Conservation (phyloP, 2,113 vertebrate species). For the Hydrolagus affinis region DNA sequence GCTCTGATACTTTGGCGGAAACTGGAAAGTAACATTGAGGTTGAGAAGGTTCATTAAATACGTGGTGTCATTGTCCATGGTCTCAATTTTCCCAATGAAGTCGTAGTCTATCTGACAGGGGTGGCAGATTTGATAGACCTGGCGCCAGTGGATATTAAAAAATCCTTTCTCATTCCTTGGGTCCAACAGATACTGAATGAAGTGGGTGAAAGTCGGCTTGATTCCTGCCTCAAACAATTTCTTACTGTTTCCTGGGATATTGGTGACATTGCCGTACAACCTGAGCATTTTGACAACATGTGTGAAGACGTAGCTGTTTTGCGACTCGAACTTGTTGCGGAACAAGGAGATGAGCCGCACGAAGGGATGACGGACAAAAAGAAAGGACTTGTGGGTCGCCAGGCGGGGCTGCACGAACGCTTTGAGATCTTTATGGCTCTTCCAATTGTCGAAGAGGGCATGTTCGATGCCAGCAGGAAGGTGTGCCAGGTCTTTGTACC, state of each 20-base stretch:
- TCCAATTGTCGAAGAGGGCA: slow-evolving; percentile 93
- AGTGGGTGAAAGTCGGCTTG: slow-evolving; percentile 76
- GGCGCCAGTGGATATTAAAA: slow-evolving; percentile 72
- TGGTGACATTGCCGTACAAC: slow-evolving; percentile 69
- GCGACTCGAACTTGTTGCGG: slow-evolving; percentile 85
- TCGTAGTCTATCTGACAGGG: slow-evolving; percentile 96
- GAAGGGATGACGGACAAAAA: slow-evolving; percentile 89
- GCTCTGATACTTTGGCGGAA: slow-evolving; percentile 78
- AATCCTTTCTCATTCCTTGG: slow-evolving; percentile 64
- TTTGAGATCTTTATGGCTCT: slow-evolving; percentile 90
- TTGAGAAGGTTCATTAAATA: slow-evolving; percentile 76
- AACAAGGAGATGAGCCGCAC: slow-evolving; percentile 93
- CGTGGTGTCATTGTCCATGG: slow-evolving; percentile 75
- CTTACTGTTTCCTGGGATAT: slow-evolving; percentile 66
- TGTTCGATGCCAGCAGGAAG: slow-evolving; percentile 86
- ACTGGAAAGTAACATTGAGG: slow-evolving; percentile 76
- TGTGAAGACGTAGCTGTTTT: slow-evolving; percentile 84
- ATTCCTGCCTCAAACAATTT: slow-evolving; percentile 73
- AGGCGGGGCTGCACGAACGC: slow-evolving; percentile 57
- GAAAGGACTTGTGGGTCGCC: slow-evolving; percentile 92
- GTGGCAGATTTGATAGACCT: slow-evolving; percentile 85
- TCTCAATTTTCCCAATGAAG: slow-evolving; percentile 91
- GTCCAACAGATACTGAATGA: slow-evolving; percentile 89
- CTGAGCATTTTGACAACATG: slow-evolving; percentile 79
- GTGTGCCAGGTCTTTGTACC: slow-evolving; percentile 65